phyloP scores from a whole-genome alignment of 2,113 vertebrate species.

The Agelaius phoeniceus region DNA sequence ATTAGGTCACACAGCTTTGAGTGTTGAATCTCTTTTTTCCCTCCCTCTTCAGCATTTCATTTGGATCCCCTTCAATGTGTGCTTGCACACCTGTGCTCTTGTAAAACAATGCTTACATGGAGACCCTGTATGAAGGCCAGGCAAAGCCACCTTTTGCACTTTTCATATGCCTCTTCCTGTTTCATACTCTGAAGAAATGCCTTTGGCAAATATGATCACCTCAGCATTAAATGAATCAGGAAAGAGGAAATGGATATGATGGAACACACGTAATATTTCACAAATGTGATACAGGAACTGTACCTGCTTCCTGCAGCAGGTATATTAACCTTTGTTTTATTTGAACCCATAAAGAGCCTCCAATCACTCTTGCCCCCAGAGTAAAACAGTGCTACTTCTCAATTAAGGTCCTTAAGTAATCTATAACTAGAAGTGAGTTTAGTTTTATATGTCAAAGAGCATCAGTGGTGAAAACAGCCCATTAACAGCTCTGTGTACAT shows the following conservation, averaged over 20 bases:
- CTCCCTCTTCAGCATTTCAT: background rate
- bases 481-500: background rate
- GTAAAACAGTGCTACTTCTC: background rate
- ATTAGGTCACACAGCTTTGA: background rate
- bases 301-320: background rate
- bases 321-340: background rate
- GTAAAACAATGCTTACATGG: background rate
- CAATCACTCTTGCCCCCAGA: background rate
- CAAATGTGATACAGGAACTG: background rate
- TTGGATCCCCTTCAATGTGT: rapidly evolving
- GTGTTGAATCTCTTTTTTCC: background rate
- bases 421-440: background rate
- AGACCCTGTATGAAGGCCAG: background rate
- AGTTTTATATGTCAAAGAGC: background rate
- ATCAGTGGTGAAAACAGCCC: background rate
- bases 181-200: background rate
- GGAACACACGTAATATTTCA: background rate
- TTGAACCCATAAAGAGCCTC: background rate
- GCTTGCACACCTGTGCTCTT: rapidly evolving
- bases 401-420: background rate
- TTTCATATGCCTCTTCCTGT: background rate
- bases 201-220: background rate
- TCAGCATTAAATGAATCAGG: background rate
- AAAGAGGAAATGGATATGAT: background rate
- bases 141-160: background rate